Evolutionary conservation across 2,113 vertebrate species (phyloP).

Genomic region (Fulmarus glacialis): DNA sequence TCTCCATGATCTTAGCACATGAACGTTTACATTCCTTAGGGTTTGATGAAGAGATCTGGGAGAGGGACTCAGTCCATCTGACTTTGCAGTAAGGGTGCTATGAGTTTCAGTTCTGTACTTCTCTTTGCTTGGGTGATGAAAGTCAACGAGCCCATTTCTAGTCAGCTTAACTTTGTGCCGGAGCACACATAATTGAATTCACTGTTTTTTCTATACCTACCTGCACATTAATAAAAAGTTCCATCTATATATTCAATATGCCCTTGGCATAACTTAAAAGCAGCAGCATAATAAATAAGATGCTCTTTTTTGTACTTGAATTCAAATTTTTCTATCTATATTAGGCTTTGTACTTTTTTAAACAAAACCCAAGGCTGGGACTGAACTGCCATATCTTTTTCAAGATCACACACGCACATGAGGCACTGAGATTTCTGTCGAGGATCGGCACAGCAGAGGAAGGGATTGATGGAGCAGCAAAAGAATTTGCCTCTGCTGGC

Average conservation of each 20-base stretch:
- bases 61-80: not conserved
- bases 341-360: slow-evolving; percentile 11
- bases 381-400: slow-evolving; percentile 36
- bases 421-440: slow-evolving; percentile 9
- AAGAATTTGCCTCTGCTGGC: slow-evolving; percentile 33
- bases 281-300: slow-evolving; percentile 14
- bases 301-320: not conserved
- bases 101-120: not conserved
- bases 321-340: slow-evolving; percentile 12
- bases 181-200: not conserved
- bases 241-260: not conserved
- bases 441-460: not conserved
- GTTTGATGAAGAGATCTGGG: not conserved
- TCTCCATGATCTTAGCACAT: not conserved
- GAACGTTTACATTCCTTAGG: not conserved
- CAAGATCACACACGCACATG: not conserved
- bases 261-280: slow-evolving; percentile 20
- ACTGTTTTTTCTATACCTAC: not conserved
- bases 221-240: not conserved
- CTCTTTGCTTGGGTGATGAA: not conserved
- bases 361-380: not conserved
- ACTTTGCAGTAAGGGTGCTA: not conserved
- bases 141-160: not conserved
- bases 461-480: not conserved
- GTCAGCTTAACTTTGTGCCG: not conserved